Evolutionary conservation across 2,113 vertebrate species (phyloP).

Genomic region (Chitala chitala): DNA sequence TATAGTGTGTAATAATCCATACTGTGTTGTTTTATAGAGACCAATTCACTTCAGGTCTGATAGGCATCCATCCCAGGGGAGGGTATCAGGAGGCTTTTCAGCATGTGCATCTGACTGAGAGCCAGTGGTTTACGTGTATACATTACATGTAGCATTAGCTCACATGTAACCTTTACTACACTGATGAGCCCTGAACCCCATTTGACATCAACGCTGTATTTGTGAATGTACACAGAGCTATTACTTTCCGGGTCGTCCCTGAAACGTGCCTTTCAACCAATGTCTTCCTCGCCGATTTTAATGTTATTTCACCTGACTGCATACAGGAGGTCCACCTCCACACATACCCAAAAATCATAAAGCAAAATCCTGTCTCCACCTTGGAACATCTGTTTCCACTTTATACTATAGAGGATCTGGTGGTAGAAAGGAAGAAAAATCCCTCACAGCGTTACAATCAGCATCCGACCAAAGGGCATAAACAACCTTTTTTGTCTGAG

Average conservation of each 20-base stretch:
- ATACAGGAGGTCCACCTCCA: neutral
- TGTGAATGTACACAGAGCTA: neutral
- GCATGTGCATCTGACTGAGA: too few species aligned
- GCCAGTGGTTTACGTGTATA: too few species aligned
- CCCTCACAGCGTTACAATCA: neutral
- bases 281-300: neutral
- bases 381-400: neutral
- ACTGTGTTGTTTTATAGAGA: too few species aligned
- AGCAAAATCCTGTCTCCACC: neutral
- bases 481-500: too few species aligned
- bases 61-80: too few species aligned
- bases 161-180: too few species aligned
- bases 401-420: neutral
- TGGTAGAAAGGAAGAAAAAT: neutral
- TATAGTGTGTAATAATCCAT: too few species aligned
- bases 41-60: too few species aligned
- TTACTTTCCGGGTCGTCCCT: neutral
- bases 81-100: too few species aligned
- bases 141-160: too few species aligned
- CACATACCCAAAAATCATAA: neutral
- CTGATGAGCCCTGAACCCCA: too few species aligned
- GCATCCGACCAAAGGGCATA: too few species aligned
- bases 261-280: neutral
- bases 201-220: neutral
- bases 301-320: neutral